These are phyloP conservation scores for Contarinia nasturtii DNA, from an alignment of 1,140 invertebrate species.

Conservation along the genomic window DNA sequence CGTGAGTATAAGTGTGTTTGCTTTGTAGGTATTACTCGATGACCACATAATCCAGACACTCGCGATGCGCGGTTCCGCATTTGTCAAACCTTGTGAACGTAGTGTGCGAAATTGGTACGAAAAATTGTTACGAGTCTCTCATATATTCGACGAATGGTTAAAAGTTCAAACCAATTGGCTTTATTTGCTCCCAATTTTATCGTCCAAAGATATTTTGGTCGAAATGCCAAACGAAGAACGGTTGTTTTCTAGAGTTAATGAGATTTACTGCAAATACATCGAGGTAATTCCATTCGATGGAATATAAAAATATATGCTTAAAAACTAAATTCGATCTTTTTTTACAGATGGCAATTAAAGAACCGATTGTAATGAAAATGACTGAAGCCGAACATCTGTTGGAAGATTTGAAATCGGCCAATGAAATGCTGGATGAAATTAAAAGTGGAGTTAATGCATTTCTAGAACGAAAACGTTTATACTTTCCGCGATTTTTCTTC, in stretches of 20 bases:
- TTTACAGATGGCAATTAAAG: slow-evolving; percentile 33
- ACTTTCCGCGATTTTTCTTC: slow-evolving; percentile 86
- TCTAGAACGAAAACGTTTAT: slow-evolving; percentile 78
- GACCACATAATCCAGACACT: slow-evolving; percentile 80
- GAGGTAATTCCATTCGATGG: slow-evolving; percentile 8
- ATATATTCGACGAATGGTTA: slow-evolving; percentile 72
- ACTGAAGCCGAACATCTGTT: slow-evolving; percentile 50
- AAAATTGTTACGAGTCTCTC: slow-evolving; percentile 53
- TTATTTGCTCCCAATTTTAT: slow-evolving; percentile 85
- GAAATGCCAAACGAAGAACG: slow-evolving; percentile 84
- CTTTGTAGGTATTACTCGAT: slow-evolving; percentile 57
- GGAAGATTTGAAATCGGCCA: slow-evolving; percentile 53
- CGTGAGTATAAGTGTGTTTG: too few species aligned
- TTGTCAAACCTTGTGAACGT: slow-evolving; percentile 71
- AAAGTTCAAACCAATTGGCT: slow-evolving; percentile 77
- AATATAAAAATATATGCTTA: neutral
- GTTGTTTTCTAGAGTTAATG: slow-evolving; percentile 55
- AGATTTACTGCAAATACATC: slow-evolving; percentile 66
- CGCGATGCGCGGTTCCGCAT: slow-evolving; percentile 76
- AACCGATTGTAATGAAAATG: slow-evolving; percentile 54
- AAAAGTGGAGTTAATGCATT: slow-evolving; percentile 78
- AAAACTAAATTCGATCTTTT: neutral
- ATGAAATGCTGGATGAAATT: slow-evolving; percentile 56
- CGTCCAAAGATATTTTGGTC: slow-evolving; percentile 77
- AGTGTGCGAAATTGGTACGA: slow-evolving; percentile 70